Evolutionary conservation across 1,140 invertebrate species (phyloP).

Genomic region (Camponotus floridanus): DNA sequence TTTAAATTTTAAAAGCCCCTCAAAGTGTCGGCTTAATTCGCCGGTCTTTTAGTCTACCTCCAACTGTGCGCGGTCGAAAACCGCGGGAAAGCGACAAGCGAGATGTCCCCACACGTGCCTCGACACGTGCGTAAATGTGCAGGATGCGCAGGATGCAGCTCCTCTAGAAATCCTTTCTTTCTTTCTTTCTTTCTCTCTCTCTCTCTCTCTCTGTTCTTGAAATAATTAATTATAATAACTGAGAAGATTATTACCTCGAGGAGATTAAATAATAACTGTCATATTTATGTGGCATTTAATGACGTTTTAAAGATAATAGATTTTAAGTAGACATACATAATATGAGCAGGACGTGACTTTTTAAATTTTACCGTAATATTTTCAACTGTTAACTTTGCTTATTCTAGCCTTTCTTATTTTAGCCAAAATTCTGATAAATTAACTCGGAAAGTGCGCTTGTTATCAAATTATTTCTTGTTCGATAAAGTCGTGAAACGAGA

Average conservation of each 20-base stretch:
- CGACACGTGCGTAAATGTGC: slow-evolving; percentile 10
- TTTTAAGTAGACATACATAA: slow-evolving; percentile 6
- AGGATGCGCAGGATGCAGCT: background rate
- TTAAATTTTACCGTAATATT: slow-evolving; percentile 3
- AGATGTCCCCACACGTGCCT: background rate
- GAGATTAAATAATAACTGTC: background rate
- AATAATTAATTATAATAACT: background rate
- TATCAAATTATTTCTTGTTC: background rate
- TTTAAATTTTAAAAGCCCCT: slow-evolving; percentile 77
- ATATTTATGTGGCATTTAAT: background rate
- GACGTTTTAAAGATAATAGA: slow-evolving; percentile 21
- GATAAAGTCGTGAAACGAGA: background rate
- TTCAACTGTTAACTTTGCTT: background rate
- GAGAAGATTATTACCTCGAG: background rate
- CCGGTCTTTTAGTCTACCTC: slow-evolving; percentile 65
- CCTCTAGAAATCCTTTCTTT: no score
- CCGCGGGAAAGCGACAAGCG: slow-evolving; percentile 24
- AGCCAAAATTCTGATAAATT: background rate
- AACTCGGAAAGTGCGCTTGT: background rate
- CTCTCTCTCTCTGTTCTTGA: background rate
- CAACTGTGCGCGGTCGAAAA: slow-evolving; percentile 25
- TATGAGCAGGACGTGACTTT: background rate
- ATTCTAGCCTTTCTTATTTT: slow-evolving; percentile 6
- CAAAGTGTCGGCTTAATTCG: slow-evolving; percentile 72
- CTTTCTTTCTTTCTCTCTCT: background rate